These are phyloP conservation scores for Nyctereutes procyonoides DNA, from an alignment of 2,113 vertebrate genomes.

Conservation along the genomic window DNA sequence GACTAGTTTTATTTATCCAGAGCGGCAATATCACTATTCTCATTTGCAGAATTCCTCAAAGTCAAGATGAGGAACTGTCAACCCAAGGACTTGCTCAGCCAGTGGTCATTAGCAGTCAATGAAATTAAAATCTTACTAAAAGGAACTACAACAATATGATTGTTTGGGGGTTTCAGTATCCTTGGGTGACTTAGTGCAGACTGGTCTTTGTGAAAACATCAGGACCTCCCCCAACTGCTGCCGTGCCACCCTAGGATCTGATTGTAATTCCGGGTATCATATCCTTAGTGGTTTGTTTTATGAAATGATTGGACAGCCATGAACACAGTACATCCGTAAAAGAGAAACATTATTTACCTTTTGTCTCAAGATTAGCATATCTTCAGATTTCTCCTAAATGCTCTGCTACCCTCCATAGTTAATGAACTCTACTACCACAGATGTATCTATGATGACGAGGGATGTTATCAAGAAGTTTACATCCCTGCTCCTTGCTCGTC, in stretches of 20 bases:
- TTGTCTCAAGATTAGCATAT: background rate
- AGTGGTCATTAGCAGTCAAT: background rate
- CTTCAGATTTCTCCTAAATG: background rate
- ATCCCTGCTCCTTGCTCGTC: background rate
- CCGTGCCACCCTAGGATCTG: background rate
- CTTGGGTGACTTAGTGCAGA: background rate
- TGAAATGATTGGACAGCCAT: background rate
- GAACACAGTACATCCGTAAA: background rate
- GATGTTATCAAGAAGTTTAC: background rate
- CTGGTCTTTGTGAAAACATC: background rate
- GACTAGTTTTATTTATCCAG: slow-evolving; percentile 27
- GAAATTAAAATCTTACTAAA: slow-evolving; percentile 5
- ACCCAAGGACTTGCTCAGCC: background rate
- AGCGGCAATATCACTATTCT: background rate
- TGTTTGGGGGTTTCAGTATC: background rate
- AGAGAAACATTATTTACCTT: background rate
- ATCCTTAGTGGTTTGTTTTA: slow-evolving; percentile 23
- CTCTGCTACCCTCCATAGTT: background rate
- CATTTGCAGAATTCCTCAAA: background rate
- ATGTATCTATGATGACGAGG: background rate
- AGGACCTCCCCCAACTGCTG: background rate
- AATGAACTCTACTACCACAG: background rate
- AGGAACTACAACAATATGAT: background rate
- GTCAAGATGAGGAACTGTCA: background rate
- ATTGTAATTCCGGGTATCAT: background rate